These are phyloP conservation scores for Muscidifurax raptorellus DNA, from an alignment of 1,140 invertebrate genomes.

Conservation along the genomic window DNA sequence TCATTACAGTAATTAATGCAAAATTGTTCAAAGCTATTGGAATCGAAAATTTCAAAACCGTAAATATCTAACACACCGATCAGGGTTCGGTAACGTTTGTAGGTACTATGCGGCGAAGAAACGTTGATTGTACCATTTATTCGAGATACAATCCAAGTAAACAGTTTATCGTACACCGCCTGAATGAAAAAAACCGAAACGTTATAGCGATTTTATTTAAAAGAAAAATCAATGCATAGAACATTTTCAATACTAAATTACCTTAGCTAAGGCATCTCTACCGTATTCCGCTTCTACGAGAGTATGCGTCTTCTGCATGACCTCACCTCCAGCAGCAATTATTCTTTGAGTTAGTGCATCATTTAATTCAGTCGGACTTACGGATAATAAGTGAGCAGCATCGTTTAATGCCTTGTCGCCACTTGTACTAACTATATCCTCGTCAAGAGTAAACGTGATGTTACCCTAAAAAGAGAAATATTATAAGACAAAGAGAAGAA, in stretches of 20 bases:
- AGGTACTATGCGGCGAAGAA: conserved; percentile 69
- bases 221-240: conserved; percentile 21
- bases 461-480: conserved; percentile 80
- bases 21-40: conserved; percentile 95
- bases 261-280: conserved; percentile 95
- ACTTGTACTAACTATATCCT: conserved; percentile 81
- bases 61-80: conserved; percentile 98
- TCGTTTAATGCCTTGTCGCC: conserved; percentile 78
- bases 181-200: conserved; percentile 66
- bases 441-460: conserved; percentile 81
- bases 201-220: background rate
- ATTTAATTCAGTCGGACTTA: conserved; percentile 83
- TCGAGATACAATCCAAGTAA: conserved; percentile 92
- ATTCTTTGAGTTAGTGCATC: conserved; percentile 89
- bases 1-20: conserved; percentile 99
- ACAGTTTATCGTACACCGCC: conserved; percentile 94
- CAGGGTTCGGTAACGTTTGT: conserved; percentile 84
- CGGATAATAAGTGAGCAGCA: conserved; percentile 83
- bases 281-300: conserved; percentile 90
- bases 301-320: conserved; percentile 94
- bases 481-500: conserved; percentile 32
- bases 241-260: conserved; percentile 58
- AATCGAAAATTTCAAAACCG: conserved; percentile 97
- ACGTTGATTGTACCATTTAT: conserved; percentile 92
- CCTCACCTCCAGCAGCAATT: conserved; percentile 94